phyloP scores from a whole-genome alignment of 2,888 invertebrate species.

The Raillietiella orientalis region DNA sequence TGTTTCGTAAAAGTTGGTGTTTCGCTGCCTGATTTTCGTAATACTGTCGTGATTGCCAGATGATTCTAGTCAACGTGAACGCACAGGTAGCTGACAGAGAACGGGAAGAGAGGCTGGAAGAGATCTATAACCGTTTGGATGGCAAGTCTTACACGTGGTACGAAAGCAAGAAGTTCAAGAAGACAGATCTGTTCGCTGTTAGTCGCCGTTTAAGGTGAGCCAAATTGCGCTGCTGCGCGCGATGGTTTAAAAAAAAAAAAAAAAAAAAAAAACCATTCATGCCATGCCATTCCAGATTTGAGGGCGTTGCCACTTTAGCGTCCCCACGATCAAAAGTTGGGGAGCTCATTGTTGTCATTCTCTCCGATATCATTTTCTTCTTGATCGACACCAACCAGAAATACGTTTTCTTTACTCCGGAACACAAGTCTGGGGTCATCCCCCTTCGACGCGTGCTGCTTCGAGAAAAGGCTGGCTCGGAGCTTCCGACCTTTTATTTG shows the following conservation, averaged over 20 bases:
- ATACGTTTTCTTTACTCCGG: slow-evolving; percentile 25
- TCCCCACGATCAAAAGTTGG: slow-evolving; percentile 69
- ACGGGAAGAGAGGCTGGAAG: slow-evolving; percentile 51
- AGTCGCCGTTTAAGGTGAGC: no score
- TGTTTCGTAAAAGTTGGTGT: slow-evolving; percentile 31
- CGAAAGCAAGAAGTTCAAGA: slow-evolving; percentile 47
- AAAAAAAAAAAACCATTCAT: background rate
- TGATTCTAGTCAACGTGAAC: slow-evolving; percentile 63
- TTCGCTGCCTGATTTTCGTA: background rate
- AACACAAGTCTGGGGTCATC: slow-evolving; percentile 46
- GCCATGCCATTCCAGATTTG: slow-evolving; percentile 22
- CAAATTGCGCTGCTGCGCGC: background rate
- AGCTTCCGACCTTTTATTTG: slow-evolving; percentile 57
- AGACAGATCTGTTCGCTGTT: slow-evolving; percentile 54
- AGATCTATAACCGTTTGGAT: slow-evolving; percentile 71
- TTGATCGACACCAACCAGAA: slow-evolving; percentile 71
- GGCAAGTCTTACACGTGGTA: slow-evolving; percentile 53
- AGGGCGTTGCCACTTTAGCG: slow-evolving; percentile 61
- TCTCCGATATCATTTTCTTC: slow-evolving; percentile 72
- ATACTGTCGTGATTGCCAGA: slow-evolving; percentile 14
- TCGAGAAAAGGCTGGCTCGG: slow-evolving; percentile 65
- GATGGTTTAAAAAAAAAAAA: background rate
- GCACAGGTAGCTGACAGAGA: slow-evolving; percentile 75
- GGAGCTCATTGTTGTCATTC: slow-evolving; percentile 51
- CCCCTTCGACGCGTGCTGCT: slow-evolving; percentile 67